Conservation (phyloP, 2,113 vertebrate genomes). For the Choloepus hoffmanni region DNA sequence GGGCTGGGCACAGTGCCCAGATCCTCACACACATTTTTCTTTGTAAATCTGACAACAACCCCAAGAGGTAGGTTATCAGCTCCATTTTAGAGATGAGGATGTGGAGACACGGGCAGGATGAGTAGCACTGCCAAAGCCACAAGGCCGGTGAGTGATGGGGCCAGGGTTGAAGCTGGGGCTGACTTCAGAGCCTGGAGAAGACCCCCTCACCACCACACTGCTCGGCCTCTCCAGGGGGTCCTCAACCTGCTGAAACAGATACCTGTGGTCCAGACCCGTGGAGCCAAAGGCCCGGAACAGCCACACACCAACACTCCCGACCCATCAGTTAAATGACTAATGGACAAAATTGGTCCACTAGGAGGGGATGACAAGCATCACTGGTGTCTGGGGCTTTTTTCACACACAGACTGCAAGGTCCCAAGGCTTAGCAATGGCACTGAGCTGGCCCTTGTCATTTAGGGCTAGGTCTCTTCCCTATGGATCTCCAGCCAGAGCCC, state of each 20-base stretch:
- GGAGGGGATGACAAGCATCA: background rate
- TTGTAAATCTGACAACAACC: background rate
- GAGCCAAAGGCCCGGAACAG: background rate
- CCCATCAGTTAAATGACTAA: background rate
- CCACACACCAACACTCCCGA: background rate
- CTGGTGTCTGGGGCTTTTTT: background rate
- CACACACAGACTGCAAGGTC: background rate
- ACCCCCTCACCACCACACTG: background rate
- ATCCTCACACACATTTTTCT: slow-evolving; percentile 8
- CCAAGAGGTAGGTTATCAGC: background rate
- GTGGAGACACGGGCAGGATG: background rate
- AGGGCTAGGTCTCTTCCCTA: background rate
- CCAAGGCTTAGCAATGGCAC: background rate
- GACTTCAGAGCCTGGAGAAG: background rate
- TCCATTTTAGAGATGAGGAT: background rate
- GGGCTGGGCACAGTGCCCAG: background rate
- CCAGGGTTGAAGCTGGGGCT: background rate
- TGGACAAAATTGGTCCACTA: background rate
- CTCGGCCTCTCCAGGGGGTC: background rate
- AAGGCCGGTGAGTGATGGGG: background rate
- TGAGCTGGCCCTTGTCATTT: background rate
- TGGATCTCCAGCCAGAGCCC: background rate
- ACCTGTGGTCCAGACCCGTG: rapidly evolving
- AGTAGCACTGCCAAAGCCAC: background rate
- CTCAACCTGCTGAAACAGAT: background rate